Evolutionary conservation across 1,140 invertebrate species (phyloP), one percentile per base, ranked within the genome.

Genomic region (Apis cerana): DNA sequence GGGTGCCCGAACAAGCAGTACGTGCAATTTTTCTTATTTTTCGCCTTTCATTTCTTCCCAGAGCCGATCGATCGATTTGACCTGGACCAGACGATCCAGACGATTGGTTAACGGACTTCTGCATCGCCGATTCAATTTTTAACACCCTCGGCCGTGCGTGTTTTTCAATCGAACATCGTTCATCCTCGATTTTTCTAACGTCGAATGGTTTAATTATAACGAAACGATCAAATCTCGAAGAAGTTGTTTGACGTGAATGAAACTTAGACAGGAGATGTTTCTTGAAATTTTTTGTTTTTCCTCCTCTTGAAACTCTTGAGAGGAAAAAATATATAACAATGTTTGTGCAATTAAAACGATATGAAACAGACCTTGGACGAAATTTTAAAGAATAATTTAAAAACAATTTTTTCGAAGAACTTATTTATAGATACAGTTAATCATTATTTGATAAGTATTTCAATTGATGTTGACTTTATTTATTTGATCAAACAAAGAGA

Each of bases 1-100:
- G 54, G 68, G 54, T 86, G 3, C 56, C 85, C 50, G 67, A 86
- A 27, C 82, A 83, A 86, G 70, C 62, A 52, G 88, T 89, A 89
- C 58, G 88, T 89, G 50, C 15, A 65, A 65, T 58, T 78, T 76
- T 61, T 70, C 54, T 70, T 58, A 54, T 77, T 72, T n/a, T 64
- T 69, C 11, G 13, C 23, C n/a, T 74, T 72, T 80, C 69, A 19
- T 71, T 71, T 15, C 65, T 43, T 43, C 50, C 5, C n/a, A 10
- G 33, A 23, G 23, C 50, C 1, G 3, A 33, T 59, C 64, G 80
- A 68, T 75, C 74, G 64, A 67, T 43, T 72, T 23, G 10, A 8
- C 9, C n/a, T 9, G 48, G n/a, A 33, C 33, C 33, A 7, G 12
- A 48, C 27, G 5, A 7, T 13, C 48, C 9, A 33, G 56, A 52